Evolutionary conservation across 2,797 vertebrate genomes (phyloP), one percentile per base, ranked within the genome.

Genomic region (Myotis myotis): DNA sequence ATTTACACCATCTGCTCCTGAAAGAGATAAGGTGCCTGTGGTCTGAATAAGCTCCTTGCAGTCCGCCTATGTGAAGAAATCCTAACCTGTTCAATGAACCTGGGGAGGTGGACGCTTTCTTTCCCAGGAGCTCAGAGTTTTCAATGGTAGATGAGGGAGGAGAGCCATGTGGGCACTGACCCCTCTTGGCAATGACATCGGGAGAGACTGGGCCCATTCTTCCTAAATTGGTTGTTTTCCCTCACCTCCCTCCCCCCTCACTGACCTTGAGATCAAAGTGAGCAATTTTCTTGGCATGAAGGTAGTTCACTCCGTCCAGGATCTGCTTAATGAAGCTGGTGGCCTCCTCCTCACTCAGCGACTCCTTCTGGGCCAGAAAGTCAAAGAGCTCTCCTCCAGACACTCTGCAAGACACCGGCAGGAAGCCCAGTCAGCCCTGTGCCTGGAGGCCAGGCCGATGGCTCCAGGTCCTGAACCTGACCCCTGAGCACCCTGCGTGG

Each of bases 271-370:
- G 98, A 97, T 99, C 99, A 97, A 99, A 99, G 97, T 99, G 99
- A 95, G 98, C 98, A 13, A 99, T 99, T 97, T 98, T 99, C 97
- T 98, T 99, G 90, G 98, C 98, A 96, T 99, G 99, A 71, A 99
- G 99, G 96, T 99, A 99, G 97, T 99, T 98, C 95, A 99, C 99
- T 60, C 99, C 99, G 1, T 99, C 98, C 71, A 99, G 98, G 97
- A 99, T 99, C 98, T 99, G 99, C 96, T 99, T 99, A 97, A 99
- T 99, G 97, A 99, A 99, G 97, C 99, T 99, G 38, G 99, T 99
- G 97, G 99, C 99, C 95, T 99, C 99, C 95, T 99, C 99, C 96
- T 99, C 99, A 96, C 99, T 99, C 96, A 99, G 98, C 30, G 99
- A 99, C 97, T 99, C 99, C 95, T 99, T 99, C 97, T 99, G 99